phyloP scores from a whole-genome alignment of 2,797 vertebrate genomes.

The Emys orbicularis region DNA sequence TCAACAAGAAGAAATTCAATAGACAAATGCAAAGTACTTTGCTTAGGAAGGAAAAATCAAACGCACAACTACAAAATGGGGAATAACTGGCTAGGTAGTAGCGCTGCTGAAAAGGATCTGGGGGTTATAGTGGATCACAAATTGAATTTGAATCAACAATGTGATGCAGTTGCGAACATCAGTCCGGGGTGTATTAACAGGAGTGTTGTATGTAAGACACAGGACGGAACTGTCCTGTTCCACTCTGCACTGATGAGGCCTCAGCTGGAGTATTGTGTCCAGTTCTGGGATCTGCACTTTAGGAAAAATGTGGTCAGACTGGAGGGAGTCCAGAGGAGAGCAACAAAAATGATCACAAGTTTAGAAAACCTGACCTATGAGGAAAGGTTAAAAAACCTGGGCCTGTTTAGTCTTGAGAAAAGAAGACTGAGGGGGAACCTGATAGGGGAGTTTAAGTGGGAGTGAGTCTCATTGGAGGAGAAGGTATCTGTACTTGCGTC shows the following conservation, averaged over 20 bases:
- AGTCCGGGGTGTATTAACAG: background rate
- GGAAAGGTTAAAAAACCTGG: background rate
- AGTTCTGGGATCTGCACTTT: background rate
- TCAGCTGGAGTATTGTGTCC: background rate
- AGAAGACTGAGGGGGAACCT: background rate
- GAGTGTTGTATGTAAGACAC: background rate
- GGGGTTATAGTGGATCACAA: background rate
- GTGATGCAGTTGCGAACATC: background rate
- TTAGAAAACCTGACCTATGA: background rate
- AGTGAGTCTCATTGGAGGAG: too few species aligned
- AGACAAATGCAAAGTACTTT: background rate
- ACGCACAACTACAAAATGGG: background rate
- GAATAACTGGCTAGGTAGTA: background rate
- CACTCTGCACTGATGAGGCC: background rate
- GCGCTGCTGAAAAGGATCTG: background rate
- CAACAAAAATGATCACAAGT: background rate
- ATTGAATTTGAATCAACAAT: background rate
- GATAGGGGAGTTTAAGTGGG: too few species aligned
- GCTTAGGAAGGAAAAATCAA: background rate
- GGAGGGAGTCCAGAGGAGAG: background rate
- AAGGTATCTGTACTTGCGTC: too few species aligned
- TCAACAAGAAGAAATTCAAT: background rate
- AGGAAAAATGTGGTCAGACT: background rate
- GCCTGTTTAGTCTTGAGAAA: background rate
- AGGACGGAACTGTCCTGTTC: background rate